These are phyloP conservation scores for Papilio xuthus DNA, from an alignment of 1,140 invertebrate species.

Conservation along the genomic window DNA sequence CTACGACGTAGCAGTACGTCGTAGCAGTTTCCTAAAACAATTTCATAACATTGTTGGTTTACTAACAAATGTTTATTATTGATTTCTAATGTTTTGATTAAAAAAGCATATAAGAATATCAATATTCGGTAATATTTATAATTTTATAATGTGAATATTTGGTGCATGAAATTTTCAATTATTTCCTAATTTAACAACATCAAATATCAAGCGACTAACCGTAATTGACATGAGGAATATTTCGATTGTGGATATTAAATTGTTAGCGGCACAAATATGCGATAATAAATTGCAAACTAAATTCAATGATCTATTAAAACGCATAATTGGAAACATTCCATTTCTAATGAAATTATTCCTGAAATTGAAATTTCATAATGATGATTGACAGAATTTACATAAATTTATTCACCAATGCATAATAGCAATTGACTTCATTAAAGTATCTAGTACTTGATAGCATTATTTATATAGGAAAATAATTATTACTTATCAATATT, in stretches of 20 bases:
- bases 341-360: neutral
- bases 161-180: neutral
- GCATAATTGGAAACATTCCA: neutral
- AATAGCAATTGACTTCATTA: neutral
- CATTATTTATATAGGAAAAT: too few species aligned
- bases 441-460: too few species aligned
- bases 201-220: neutral
- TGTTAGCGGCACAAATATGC: neutral
- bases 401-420: neutral
- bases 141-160: neutral
- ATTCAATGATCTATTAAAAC: neutral
- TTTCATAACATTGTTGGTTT: neutral
- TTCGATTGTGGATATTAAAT: neutral
- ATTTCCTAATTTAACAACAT: neutral
- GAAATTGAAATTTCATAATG: constrained; percentile 18
- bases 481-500: too few species aligned
- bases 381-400: neutral
- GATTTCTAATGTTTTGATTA: neutral
- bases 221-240: neutral
- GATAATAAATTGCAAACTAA: neutral
- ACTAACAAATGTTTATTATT: neutral
- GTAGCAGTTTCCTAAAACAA: neutral
- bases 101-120: too few species aligned
- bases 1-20: neutral
- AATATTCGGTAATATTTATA: too few species aligned